Conservation (phyloP, 2,888 invertebrate genomes). For the Antitype chi region DNA sequence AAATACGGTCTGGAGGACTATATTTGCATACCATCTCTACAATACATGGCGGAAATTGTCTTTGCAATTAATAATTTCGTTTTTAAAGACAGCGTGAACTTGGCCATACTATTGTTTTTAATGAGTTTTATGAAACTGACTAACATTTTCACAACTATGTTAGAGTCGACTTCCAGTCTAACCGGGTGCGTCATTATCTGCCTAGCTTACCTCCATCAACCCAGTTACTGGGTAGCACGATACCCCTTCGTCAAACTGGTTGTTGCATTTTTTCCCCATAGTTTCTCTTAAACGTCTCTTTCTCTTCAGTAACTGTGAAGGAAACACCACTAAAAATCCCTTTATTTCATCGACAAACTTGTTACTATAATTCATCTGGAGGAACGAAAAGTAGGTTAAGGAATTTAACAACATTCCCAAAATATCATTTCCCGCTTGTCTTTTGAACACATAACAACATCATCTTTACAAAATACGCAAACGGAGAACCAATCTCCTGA, state of each 20-base stretch:
- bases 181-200: too few species aligned
- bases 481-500: slow-evolving; percentile 54
- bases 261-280: too few species aligned
- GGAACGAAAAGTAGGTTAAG: slow-evolving; percentile 19
- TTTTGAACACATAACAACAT: slow-evolving; percentile 37
- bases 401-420: slow-evolving; percentile 6
- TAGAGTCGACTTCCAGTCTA: too few species aligned
- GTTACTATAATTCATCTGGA: not conserved
- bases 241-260: too few species aligned
- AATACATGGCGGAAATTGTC: not conserved
- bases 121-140: not conserved
- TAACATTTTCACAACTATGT: too few species aligned
- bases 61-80: not conserved
- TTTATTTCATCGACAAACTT: not conserved
- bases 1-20: too few species aligned
- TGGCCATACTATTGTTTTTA: not conserved
- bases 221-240: too few species aligned
- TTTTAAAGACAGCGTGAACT: too few species aligned
- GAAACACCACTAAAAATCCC: not conserved
- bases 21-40: not conserved
- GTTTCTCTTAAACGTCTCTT: too few species aligned
- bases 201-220: too few species aligned
- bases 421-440: slow-evolving; percentile 21
- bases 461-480: slow-evolving; percentile 47
- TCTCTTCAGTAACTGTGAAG: too few species aligned